Evolutionary conservation across 2,888 invertebrate genomes (phyloP).

Genomic region (Nesidiocoris tenuis): DNA sequence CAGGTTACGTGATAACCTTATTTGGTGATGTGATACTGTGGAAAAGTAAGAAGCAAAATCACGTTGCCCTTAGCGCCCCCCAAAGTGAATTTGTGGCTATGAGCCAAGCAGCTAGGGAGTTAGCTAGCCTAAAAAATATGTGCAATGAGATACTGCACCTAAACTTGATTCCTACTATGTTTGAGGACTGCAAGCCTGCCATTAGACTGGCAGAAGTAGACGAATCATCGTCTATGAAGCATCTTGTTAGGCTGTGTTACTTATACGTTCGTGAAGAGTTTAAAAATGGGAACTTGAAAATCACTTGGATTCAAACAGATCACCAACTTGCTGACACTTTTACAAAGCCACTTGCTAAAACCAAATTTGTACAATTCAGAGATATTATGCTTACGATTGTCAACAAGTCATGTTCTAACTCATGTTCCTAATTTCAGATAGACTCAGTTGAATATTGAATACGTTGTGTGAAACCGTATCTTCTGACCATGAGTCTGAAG

Average conservation of each 20-base stretch:
- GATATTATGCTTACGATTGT: not conserved
- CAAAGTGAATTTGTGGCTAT: not conserved
- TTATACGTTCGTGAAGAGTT: not conserved
- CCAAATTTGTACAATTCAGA: not conserved
- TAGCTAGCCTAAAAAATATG: not conserved
- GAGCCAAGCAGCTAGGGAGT: not conserved
- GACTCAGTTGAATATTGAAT: too few relatives aligned
- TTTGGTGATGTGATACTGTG: not conserved
- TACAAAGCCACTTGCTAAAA: not conserved
- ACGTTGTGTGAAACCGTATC: too few relatives aligned
- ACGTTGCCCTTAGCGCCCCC: not conserved
- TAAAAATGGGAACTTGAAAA: not conserved
- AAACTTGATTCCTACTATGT: not conserved
- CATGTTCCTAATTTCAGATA: not conserved
- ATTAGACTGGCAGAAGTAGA: not conserved
- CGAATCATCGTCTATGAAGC: not conserved
- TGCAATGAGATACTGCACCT: not conserved
- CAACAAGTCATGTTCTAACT: not conserved
- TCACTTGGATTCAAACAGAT: not conserved
- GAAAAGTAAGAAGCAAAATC: not conserved
- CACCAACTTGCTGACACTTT: not conserved
- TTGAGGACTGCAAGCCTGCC: constrained; percentile 1
- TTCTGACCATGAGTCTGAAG: too few relatives aligned
- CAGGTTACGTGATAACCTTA: not conserved
- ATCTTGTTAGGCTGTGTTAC: not conserved